Base-by-base conservation (phyloP, 2,888 invertebrate genomes). In the Salpingus planirostris region DNA sequence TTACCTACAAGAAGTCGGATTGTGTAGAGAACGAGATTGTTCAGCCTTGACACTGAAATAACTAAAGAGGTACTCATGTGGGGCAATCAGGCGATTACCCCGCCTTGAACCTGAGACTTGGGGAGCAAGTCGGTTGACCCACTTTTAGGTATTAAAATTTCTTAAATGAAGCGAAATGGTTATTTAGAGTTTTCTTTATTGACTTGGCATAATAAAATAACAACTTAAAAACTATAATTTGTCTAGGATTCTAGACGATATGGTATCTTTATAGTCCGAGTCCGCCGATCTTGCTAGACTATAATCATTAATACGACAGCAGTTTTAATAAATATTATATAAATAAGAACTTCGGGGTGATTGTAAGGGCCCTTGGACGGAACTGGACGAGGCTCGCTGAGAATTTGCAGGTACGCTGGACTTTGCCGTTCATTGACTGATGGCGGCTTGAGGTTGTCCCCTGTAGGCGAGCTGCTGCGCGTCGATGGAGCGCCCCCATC, bases 381-480 rank as follows among this genome's bases (percentile, higher is more conserved):
- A 52, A 52, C 49, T 47, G 48, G 46, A 49, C n/a, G n/a, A 18
- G 44, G 28, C 35, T 39, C 41, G 36, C 40, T 41, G 43, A 41
- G 40, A 38, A 36, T 33, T 63, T 54, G 57, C 64, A 64, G 64
- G 64, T 65, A 64, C 64, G 47, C n/a, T n/a, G n/a, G n/a, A 49
- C 21, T 34, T 38, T 40, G 40, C 48, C 33, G 35, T 32, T 31
- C 24, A 5, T 5, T 23, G 8, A 23, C 6, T 23, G 6, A 18
- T 18, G 23, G 5, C 10, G 23, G 50, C 45, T 39, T 51, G 57
- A 22, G 49, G 44, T 64, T 88, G 86, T 45, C 77, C 84, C 46
- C 77, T 74, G 66, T 86, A 88, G 41, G 87, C 88, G 59, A 87
- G 65, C 53, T 78, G 78, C 59, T 87, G 86, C 40, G 83, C 78